Evolutionary conservation across 2,797 vertebrate species (phyloP).

Genomic region (Picus viridis): DNA sequence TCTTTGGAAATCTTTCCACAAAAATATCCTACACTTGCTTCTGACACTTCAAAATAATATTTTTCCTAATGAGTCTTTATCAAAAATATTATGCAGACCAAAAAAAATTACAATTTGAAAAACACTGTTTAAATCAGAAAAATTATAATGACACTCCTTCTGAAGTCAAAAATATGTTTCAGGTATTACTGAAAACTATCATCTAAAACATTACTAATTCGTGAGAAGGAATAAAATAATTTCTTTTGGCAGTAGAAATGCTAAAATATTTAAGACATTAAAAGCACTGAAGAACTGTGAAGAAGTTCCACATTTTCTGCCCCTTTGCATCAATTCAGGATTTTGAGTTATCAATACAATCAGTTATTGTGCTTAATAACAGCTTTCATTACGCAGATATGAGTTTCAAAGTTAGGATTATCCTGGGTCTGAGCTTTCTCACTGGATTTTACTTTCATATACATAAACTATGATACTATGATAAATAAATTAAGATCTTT

Average conservation of each 20-base stretch:
- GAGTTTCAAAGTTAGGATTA: background rate
- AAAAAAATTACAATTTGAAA: background rate
- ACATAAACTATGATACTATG: no score
- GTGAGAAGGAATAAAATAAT: background rate
- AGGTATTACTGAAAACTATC: background rate
- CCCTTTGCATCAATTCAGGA: background rate
- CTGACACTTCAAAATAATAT: background rate
- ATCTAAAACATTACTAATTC: background rate
- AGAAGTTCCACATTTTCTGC: background rate
- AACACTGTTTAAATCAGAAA: background rate
- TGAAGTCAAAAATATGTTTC: background rate
- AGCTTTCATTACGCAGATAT: background rate
- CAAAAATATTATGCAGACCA: background rate
- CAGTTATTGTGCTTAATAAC: background rate
- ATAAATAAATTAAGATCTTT: background rate
- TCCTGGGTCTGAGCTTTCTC: background rate
- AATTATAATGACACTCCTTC: background rate
- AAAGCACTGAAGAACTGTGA: background rate
- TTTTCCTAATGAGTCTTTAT: background rate
- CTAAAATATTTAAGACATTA: background rate
- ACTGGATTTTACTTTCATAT: background rate
- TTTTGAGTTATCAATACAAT: background rate
- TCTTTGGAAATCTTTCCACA: background rate
- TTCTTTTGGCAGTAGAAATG: background rate
- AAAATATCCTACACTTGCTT: background rate